These are phyloP conservation scores for Heterodera filipjevi DNA, from an alignment of 2,888 invertebrate genomes.

Conservation along the genomic window DNA sequence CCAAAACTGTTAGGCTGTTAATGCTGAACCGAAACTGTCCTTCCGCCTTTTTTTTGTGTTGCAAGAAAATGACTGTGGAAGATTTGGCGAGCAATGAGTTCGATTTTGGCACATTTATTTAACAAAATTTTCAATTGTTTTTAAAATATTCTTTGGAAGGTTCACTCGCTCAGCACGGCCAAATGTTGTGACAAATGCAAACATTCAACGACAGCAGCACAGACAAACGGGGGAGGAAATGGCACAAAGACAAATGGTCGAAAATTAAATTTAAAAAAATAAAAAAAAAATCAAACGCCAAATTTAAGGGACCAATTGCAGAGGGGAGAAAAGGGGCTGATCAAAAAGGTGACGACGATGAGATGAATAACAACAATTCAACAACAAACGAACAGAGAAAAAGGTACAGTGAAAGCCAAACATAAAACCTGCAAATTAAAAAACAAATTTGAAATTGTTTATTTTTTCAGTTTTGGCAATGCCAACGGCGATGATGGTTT, in stretches of 20 bases:
- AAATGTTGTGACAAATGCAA: not conserved
- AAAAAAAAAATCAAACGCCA: not conserved
- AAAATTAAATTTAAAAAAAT: not conserved
- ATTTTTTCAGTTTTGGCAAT: not conserved
- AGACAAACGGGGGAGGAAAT: not conserved
- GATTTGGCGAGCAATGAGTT: slow-evolving; percentile 26
- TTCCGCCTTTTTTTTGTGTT: slow-evolving; percentile 23
- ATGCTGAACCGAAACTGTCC: slow-evolving; percentile 30
- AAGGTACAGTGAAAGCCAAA: too few relatives aligned
- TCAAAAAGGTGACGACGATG: too few relatives aligned
- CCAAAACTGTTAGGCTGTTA: slow-evolving; percentile 26
- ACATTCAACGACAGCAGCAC: not conserved
- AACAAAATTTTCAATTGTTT: not conserved
- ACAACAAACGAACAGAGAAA: too few relatives aligned
- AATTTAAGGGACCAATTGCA: not conserved
- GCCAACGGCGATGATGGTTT: not conserved
- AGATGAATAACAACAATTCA: too few relatives aligned
- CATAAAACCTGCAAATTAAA: too few relatives aligned
- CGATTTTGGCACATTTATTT: not conserved
- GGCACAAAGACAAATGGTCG: not conserved
- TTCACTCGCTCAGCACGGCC: not conserved
- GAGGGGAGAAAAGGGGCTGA: too few relatives aligned
- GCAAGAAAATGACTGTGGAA: slow-evolving; percentile 36
- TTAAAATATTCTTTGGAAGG: not conserved
- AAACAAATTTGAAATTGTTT: too few relatives aligned